Evolutionary conservation across 2,797 vertebrate species (phyloP).

Genomic region (Smutsia temminckii): DNA sequence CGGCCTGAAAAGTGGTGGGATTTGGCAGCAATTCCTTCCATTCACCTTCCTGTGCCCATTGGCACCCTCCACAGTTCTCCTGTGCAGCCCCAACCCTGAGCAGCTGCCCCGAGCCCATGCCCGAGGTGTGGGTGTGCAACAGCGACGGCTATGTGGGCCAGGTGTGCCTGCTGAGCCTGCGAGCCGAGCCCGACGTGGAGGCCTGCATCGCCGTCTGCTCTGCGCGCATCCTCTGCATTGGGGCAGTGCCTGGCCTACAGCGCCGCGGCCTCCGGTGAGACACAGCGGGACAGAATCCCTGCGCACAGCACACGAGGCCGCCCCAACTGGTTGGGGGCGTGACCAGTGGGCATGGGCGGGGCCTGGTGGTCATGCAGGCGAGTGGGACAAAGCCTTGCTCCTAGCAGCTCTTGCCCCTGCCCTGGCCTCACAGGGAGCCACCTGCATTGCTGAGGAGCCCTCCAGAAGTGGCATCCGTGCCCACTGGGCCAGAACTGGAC

Average conservation of each 20-base stretch:
- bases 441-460: slow-evolving; percentile 68
- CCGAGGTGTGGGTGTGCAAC: slow-evolving; percentile 99
- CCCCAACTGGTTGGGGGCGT: accelerated
- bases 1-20: background rate
- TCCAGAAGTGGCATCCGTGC: slow-evolving; percentile 56
- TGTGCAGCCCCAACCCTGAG: slow-evolving; percentile 97
- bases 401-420: background rate
- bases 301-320: accelerated
- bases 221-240: slow-evolving; percentile 96
- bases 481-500: slow-evolving; percentile 44
- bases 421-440: slow-evolving; percentile 78
- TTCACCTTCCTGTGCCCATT: background rate
- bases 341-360: background rate
- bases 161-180: slow-evolving; percentile 97
- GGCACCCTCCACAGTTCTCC: slow-evolving; percentile 87
- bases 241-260: slow-evolving; percentile 95
- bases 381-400: background rate
- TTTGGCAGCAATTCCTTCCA: background rate
- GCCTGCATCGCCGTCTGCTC: slow-evolving; percentile 98
- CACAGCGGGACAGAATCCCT: background rate
- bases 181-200: slow-evolving; percentile 95
- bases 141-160: slow-evolving; percentile 98
- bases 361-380: accelerated
- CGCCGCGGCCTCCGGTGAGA: slow-evolving; percentile 82
- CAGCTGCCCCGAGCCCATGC: slow-evolving; percentile 91